These are phyloP conservation scores for Drosophila kanekoi DNA, from an alignment of 2,888 invertebrate genomes.

Conservation along the genomic window DNA sequence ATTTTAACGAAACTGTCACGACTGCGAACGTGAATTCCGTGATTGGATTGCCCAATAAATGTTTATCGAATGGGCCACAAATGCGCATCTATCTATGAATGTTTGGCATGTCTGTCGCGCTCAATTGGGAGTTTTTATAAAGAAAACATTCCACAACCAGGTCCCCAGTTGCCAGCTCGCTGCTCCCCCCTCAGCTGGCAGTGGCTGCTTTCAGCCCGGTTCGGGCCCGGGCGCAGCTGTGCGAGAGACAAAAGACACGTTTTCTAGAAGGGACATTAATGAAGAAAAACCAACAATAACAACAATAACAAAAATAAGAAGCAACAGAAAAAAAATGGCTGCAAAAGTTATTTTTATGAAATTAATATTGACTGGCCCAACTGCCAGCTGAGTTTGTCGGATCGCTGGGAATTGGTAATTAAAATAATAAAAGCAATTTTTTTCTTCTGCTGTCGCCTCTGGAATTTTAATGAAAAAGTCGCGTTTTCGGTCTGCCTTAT, in stretches of 20 bases:
- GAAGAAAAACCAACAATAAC: constrained; percentile 52
- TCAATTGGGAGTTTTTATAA: constrained; percentile 63
- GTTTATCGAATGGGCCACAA: constrained; percentile 76
- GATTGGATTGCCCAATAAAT: constrained; percentile 81
- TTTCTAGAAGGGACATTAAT: constrained; percentile 60
- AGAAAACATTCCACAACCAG: constrained; percentile 51
- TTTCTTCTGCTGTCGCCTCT: constrained; percentile 38
- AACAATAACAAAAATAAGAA: constrained; percentile 21
- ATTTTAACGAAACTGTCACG: constrained; percentile 77
- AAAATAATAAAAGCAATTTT: constrained; percentile 80
- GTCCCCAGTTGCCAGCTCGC: constrained; percentile 27
- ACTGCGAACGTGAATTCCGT: constrained; percentile 75
- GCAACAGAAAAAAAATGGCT: constrained; percentile 38
- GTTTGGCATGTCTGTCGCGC: constrained; percentile 62
- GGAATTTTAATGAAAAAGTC: constrained; percentile 79
- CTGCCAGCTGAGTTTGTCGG: constrained; percentile 65
- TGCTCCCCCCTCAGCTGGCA: background rate
- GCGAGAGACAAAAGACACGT: constrained; percentile 75
- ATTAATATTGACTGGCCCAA: constrained; percentile 75
- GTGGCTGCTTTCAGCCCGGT: constrained; percentile 18
- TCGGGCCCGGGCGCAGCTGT: constrained; percentile 53
- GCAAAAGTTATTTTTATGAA: constrained; percentile 74
- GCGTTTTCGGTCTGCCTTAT: constrained; percentile 49
- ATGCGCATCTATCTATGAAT: constrained; percentile 69
- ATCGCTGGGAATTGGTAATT: constrained; percentile 75